Evolutionary conservation across 2,797 vertebrate species (phyloP), one percentile per base, ranked within the genome.

Genomic region (Hydrophis major): DNA sequence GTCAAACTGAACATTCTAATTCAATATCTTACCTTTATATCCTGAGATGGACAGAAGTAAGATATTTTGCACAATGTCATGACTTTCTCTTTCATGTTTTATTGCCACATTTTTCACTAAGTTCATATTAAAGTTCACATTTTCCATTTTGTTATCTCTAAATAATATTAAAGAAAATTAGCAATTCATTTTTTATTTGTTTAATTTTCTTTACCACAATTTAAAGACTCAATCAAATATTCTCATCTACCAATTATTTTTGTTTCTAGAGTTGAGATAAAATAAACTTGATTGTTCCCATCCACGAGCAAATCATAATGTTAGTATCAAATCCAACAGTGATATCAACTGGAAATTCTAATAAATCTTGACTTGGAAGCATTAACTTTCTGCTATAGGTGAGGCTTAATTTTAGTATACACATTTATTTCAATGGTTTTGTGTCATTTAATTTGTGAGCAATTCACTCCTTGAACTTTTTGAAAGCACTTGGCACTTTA

Each of bases 401-500:
- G 87, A 28, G 27, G 74, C 93, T 97, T 96, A 69, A 90, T 91
- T 90, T 96, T 96, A 94, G 96, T 0, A 63, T 95, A 90, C 88
- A 96, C 95, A 94, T 95, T 90, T 92, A 96, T 94, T 92, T 96
- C 94, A 92, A 94, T 57, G 63, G 37, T 37, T 57, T 66, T 86
- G 5, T 74, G 60, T 42, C 42, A 42, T 57, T 87, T 50, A 90
- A 90, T 59, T 93, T 69, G 50, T 57, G 61, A 90, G 83, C 78
- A 12, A 28, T 91, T 95, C 86, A 92, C 94, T 91, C 87, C 93
- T 93, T 95, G 90, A 37, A 37, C 60, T 28, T 92, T 97, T 96
- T 95, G 94, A 60, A 28, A 95, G 60, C 91, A 95, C 93, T 95
- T 93, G 94, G 94, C 59, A 95, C 55, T 97, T 97, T 92, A 95